Base-by-base conservation (phyloP, 1,140 invertebrate species). In the Andrena cerasifolii region DNA sequence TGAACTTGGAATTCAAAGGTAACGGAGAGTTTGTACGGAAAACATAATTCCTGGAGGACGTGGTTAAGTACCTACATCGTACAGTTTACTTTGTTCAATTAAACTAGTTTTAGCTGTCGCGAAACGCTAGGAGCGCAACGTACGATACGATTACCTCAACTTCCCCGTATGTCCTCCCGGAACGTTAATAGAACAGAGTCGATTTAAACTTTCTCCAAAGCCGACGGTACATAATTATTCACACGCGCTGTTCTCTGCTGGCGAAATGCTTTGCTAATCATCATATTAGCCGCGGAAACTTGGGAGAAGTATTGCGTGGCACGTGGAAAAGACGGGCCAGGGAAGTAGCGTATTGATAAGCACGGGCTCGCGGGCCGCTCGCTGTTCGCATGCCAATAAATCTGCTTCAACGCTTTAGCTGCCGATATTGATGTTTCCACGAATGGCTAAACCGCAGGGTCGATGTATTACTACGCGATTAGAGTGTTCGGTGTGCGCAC, bases 381-480 rank as follows among this genome's bases (percentile, higher is more conserved):
- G 72, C 71, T 68, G 74, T 76, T 84, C 78, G 72, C 67, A 68
- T 80, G 78, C 72, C 82, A 80, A 84, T 84, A 84, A 83, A 84
- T 84, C 78, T 18, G 78, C 82, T 73, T 84, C 81, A 59, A 77
- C 74, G 70, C 67, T 58, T 68, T 49, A 61, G 53, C 72, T 77
- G 72, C 40, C 56, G 72, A 83, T 84, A 84, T 84, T 84, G 83
- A 84, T 77, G 67, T 80, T 83, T 84, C 75, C 78, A 68, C 67
- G 83, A 84, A 84, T 83, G 83, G 82, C 82, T 80, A 80, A 83
- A 84, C 83, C 83, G 54, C 83, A 56, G 70, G 61, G 47, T 83
- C 83, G 72, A 84, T 84, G 78, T 80, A 83, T 83, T 84, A 84
- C 82, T 51, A 45, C 68, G 58, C 36, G 80, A 80, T 83, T 83